phyloP scores from a whole-genome alignment of 2,888 invertebrate species.

The Hedychridium roseum region DNA sequence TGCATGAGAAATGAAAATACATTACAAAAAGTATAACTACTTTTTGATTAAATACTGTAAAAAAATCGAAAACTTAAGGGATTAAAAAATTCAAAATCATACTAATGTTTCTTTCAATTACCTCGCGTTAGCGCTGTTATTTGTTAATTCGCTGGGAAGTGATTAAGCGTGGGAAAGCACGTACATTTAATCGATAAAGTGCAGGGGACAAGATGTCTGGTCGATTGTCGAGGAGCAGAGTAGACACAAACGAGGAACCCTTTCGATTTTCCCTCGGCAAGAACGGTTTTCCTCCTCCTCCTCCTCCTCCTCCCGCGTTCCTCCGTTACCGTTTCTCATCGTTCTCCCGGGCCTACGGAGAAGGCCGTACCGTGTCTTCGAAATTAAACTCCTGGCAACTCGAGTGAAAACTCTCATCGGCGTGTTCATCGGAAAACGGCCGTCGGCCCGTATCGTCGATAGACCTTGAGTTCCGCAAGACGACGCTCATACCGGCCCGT shows the following conservation, averaged over 20 bases:
- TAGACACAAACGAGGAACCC: neutral
- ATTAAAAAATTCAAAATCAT: no score
- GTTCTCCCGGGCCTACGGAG: neutral
- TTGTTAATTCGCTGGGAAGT: no score
- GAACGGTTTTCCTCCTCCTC: neutral
- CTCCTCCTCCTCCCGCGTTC: neutral
- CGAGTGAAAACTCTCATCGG: conserved; percentile 48
- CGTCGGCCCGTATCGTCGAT: conserved; percentile 39
- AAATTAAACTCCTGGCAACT: conserved; percentile 51
- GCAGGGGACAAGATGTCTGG: neutral
- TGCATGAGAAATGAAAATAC: no score
- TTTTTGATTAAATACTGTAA: no score
- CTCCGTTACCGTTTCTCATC: conserved; percentile 3
- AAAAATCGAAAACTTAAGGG: no score
- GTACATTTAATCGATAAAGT: no score
- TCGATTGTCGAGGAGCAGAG: neutral
- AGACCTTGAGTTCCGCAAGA: conserved; percentile 25
- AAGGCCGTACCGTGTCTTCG: conserved; percentile 15
- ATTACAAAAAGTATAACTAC: no score
- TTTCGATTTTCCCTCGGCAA: conserved; percentile 4
- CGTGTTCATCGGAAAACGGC: conserved; percentile 32
- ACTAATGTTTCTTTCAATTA: no score
- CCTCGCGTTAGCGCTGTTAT: no score
- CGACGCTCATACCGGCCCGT: conserved; percentile 7
- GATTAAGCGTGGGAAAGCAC: no score